Evolutionary conservation across 2,797 vertebrate genomes (phyloP).

Genomic region (Glossophaga mutica): DNA sequence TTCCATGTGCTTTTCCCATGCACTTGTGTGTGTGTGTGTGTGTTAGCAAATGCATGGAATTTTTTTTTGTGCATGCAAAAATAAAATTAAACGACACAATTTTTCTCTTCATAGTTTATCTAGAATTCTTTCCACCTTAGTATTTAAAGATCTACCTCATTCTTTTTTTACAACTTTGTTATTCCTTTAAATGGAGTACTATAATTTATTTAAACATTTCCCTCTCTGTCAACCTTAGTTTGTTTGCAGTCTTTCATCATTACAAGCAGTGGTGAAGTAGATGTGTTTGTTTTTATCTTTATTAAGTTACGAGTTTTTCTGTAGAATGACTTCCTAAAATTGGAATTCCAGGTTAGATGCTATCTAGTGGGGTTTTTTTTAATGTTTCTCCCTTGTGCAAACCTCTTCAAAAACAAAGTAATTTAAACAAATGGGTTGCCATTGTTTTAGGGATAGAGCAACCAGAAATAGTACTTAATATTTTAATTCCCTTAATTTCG

Average conservation of each 20-base stretch:
- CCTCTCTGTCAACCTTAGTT: background rate
- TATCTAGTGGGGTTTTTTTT: background rate
- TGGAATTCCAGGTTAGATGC: constrained; percentile 21
- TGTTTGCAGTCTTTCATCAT: background rate
- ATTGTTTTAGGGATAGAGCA: constrained; percentile 53
- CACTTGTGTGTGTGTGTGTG: background rate
- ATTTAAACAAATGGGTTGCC: constrained; percentile 34
- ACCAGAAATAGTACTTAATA: constrained; percentile 34
- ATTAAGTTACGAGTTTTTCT: background rate
- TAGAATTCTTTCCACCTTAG: constrained; percentile 19
- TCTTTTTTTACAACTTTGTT: constrained; percentile 6
- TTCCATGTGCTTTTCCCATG: background rate
- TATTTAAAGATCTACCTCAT: background rate
- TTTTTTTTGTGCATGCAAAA: background rate
- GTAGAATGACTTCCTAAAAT: constrained; percentile 7
- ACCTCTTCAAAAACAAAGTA: constrained; percentile 34
- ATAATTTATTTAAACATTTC: constrained; percentile 8
- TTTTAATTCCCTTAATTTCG: constrained; percentile 48
- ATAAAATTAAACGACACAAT: background rate
- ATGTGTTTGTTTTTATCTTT: constrained; percentile 19
- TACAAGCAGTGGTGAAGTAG: background rate
- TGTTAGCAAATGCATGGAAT: background rate
- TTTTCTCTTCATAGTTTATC: constrained; percentile 27
- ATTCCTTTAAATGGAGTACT: background rate
- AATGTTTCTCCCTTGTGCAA: constrained; percentile 25